These are phyloP conservation scores for Nomada hirtipes DNA, from an alignment of 2,888 invertebrate species.

Conservation along the genomic window DNA sequence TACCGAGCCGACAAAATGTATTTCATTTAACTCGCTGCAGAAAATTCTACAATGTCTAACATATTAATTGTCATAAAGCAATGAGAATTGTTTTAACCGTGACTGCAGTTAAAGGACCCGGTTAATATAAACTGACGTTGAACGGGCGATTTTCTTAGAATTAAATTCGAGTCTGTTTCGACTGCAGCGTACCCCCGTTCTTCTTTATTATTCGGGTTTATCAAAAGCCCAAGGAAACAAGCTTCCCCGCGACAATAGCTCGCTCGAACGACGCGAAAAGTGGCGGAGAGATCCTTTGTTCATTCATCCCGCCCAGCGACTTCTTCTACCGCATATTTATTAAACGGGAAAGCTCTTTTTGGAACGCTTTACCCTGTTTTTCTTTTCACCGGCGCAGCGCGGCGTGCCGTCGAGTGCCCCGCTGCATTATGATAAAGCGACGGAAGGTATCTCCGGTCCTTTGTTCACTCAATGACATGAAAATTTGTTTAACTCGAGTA, in stretches of 20 bases:
- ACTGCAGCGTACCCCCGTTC: neutral
- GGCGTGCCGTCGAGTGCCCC: neutral
- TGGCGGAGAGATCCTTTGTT: constrained; percentile 37
- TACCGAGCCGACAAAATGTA: no score
- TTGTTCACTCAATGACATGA: constrained; percentile 42
- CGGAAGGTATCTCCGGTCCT: constrained; percentile 34
- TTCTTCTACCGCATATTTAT: constrained; percentile 39
- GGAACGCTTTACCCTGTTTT: constrained; percentile 24
- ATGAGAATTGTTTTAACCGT: no score
- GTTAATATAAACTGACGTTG: neutral
- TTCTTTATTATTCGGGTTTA: neutral
- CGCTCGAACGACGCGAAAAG: constrained; percentile 30
- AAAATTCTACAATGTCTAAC: no score
- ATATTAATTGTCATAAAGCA: neutral
- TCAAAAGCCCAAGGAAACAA: constrained; percentile 15
- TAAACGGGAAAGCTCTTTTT: constrained; percentile 35
- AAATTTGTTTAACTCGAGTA: constrained; percentile 59
- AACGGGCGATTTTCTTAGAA: neutral
- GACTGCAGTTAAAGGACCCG: neutral
- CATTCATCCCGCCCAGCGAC: constrained; percentile 2
- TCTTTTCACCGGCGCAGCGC: neutral
- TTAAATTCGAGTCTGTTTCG: neutral
- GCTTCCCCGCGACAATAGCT: constrained; percentile 22
- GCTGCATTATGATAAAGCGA: constrained; percentile 43
- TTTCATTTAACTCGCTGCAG: no score